Base-by-base conservation (phyloP, 2,113 vertebrate genomes). In the Ceyx margarethae region DNA sequence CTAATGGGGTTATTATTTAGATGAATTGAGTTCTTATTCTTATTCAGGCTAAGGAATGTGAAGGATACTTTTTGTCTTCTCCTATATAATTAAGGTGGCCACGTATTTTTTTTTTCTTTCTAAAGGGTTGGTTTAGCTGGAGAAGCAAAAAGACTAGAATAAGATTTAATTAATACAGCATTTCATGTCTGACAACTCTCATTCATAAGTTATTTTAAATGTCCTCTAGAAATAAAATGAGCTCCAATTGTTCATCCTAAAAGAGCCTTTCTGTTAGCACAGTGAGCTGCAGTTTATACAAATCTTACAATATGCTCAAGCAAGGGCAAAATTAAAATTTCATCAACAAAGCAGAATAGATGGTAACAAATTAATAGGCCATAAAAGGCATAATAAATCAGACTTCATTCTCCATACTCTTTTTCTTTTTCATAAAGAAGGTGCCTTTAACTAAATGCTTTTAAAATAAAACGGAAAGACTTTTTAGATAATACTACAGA, bases 131-230 rank as follows among this genome's bases (percentile, higher is more conserved):
- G 97, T 98, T 98, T 98, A 98, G 98, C 97, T 97, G 97, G 96
- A 96, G 95, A 98, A 97, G 97, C 97, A 98, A 98, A 98, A 98
- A 98, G 98, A 97, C 97, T 98, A 97, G 97, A 98, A 98, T 98
- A 97, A 98, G 98, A 98, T 99, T 99, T 98, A 99, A 99, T 99
- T 99, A 99, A 99, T 99, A 98, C 97, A 98, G 97, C 98, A 99
- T 98, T 99, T 99, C 97, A 98, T 98, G 98, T 98, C 98, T 98
- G 96, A 97, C 98, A 98, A 98, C 97, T 97, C 97, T 97, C 97
- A 98, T 99, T 99, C 98, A 98, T 97, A 98, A 98, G 98, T 98
- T 98, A 98, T 98, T 98, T 98, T 97, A 98, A 98, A 98, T 97
- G 97, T 96, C 95, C 96, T 96, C 96, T 97, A 97, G 95, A 97